These are phyloP conservation scores for Spongia lamella DNA, from an alignment of 37 sponge, comb jelly and placozoan species.

Conservation along the genomic window DNA sequence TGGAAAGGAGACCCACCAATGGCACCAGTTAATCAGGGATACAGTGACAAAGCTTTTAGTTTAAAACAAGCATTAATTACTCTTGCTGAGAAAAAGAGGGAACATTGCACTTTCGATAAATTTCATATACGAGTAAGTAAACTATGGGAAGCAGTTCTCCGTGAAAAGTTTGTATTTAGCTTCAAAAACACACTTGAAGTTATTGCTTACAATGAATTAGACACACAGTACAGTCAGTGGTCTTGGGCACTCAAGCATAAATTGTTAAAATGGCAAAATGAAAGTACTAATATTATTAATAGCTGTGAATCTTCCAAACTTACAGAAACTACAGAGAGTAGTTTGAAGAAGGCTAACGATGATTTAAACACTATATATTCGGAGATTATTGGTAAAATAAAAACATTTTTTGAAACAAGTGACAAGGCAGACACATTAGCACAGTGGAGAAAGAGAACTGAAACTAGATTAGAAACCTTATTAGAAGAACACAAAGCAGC, in stretches of 20 bases:
- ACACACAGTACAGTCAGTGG: constrained; percentile 17
- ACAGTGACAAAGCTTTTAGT: constrained; percentile 18
- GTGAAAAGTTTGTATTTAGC: constrained; percentile 48
- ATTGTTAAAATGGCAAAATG: constrained; percentile 15
- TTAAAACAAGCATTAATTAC: constrained; percentile 2
- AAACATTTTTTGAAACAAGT: constrained; percentile 25
- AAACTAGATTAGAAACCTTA: not conserved
- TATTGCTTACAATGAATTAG: constrained; percentile 15
- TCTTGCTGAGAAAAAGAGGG: not conserved
- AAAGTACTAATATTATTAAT: not conserved
- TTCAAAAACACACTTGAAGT: constrained; percentile 39
- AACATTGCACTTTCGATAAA: too few relatives aligned
- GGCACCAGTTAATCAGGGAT: constrained; percentile 30
- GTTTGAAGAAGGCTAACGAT: not conserved
- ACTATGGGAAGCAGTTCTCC: constrained; percentile 38
- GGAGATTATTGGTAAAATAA: not conserved
- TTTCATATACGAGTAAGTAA: not conserved
- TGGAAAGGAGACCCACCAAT: constrained; percentile 54
- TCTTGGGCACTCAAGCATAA: constrained; percentile 13
- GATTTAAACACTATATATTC: not conserved
- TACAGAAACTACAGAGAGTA: not conserved
- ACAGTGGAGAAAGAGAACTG: not conserved
- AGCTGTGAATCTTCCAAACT: not conserved
- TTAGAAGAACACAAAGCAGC: not conserved
- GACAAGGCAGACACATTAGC: not conserved